Base-by-base conservation (phyloP, 2,797 vertebrate species). In the Cygnus olor region DNA sequence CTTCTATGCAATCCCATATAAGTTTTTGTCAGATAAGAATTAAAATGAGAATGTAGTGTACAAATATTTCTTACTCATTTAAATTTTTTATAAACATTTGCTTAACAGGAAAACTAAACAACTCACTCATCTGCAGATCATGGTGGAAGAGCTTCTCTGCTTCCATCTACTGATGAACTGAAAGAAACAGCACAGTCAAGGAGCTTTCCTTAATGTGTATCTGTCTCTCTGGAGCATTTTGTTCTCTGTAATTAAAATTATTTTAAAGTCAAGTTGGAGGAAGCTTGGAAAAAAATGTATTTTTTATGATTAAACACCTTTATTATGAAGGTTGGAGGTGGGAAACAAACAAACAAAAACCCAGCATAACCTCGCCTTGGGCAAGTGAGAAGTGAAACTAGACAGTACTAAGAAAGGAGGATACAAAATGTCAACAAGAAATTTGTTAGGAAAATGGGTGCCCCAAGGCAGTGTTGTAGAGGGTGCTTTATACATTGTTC, bases 31-130 rank as follows among this genome's bases (percentile, higher is more conserved):
- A 91, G 56, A 92, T 69, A 45, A 64, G 54, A 92, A 69, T 77
- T 60, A 89, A 89, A 88, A 34, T 88, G 34, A 96, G 96, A 93
- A 97, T 89, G 80, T 56, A 86, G 85, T 86, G 61, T 44, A 42
- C 89, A 42, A 66, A 38, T 95, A 92, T 92, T 81, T 21, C 72
- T 96, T 92, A 78, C 7, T 66, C 53, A 45, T 44, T 78, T 64
- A 30, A 86, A 61, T 7, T 0, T 30, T 79, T 15, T 57, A 70
- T 58, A 66, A 72, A 47, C 5, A 65, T 88, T 89, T 93, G 6
- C n/a, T 70, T 61, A 40, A 34, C 82, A 56, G 10, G 17, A 71
- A 88, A 61, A 47, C 2, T 11, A 12, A 36, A 24, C 5, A 14
- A 12, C 22, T 54, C 8, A 1, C 10, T 30, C 56, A 30, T 3